These are phyloP conservation scores for Psylliodes chrysocephalus DNA, from an alignment of 2,888 invertebrate species.

Conservation along the genomic window DNA sequence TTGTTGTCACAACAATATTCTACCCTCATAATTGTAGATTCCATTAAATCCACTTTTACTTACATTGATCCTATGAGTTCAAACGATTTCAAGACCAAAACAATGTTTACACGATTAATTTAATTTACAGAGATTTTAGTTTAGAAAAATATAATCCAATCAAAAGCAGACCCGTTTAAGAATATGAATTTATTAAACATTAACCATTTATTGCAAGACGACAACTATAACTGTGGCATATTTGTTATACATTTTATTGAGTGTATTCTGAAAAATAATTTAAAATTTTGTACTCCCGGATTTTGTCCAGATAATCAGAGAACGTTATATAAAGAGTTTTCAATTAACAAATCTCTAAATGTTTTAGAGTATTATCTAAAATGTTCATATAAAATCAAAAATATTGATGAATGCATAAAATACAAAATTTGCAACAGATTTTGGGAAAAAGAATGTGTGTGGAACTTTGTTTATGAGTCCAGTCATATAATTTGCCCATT, in stretches of 20 bases:
- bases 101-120: background rate
- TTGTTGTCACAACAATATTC: background rate
- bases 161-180: background rate
- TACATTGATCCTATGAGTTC: background rate
- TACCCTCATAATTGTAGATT: background rate
- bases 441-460: background rate
- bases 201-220: background rate
- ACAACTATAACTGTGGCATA: background rate
- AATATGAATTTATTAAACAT: background rate
- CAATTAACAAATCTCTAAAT: background rate
- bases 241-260: constrained; percentile 1
- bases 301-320: background rate
- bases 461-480: background rate
- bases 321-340: background rate
- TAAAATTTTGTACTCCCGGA: background rate
- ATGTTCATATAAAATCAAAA: background rate
- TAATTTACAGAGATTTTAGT: background rate
- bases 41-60: background rate
- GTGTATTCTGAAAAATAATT: background rate
- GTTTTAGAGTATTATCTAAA: background rate
- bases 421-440: background rate
- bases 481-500: too few relatives aligned
- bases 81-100: background rate
- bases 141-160: background rate
- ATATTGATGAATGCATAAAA: background rate